Base-by-base conservation (phyloP, 2,113 vertebrate species). In the Lucifuga dentata region DNA sequence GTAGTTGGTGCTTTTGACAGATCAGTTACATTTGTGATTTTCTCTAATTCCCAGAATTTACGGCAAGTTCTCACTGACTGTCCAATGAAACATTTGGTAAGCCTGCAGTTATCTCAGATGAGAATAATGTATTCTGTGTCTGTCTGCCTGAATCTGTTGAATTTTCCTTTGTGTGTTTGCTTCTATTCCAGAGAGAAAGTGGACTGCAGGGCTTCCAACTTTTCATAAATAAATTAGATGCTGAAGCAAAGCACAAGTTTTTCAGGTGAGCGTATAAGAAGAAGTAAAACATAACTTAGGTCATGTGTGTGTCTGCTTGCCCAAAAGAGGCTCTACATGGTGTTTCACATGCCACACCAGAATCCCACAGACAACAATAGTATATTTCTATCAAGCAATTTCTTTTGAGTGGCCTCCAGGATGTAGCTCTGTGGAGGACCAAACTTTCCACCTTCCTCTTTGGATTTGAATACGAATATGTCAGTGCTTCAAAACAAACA, bases 171-270 rank as follows among this genome's bases (percentile, higher is more conserved):
- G 3, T 29, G 15, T 50, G 12, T 24, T 63, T 8, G 13, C 45
- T 35, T n/a, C 16, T 81, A 68, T 59, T 59, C 26, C 88, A 99
- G 96, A 95, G 95, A 87, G 91, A 93, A 88, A 95, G 92, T 13
- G 92, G 93, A 61, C 90, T 98, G 51, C 84, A 84, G 57, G 74
- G 96, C 74, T 94, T 99, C 69, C 97, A 98, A 71, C 86, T 97
- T 8, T 94, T 94, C 76, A 96, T 97, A 78, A 82, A 96, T 85
- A 98, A 96, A 82, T 92, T 98, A 85, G 92, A 94, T 9, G 50
- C 76, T 48, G 94, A 95, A 84, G 95, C 95, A 68, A 99, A 96
- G 91, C 91, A 97, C 11, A 96, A 86, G 9, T 95, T 97, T 75
- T 98, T 98, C 91, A 95, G 95, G 96, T 98, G 89, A 85, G 75